Conservation (phyloP, 2,888 invertebrate genomes). For the Sphaerophoria rueppellii region DNA sequence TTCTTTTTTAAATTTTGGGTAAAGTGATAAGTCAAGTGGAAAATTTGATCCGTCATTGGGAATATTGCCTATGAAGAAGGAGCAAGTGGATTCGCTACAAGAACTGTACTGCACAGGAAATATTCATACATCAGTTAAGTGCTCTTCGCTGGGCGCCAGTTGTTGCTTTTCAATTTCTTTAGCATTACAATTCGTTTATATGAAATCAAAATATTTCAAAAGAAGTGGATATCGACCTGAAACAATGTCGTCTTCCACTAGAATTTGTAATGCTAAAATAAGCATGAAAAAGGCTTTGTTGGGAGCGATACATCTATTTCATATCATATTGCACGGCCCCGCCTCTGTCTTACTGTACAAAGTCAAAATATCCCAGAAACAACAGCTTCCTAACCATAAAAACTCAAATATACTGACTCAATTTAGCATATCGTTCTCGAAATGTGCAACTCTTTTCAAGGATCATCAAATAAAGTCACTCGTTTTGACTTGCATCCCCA, state of each 20-base stretch:
- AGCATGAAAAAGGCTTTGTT: too few species aligned
- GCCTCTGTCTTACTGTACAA: too few species aligned
- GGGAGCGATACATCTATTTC: too few species aligned
- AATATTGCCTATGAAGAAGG: slow-evolving; percentile 35
- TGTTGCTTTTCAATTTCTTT: not conserved
- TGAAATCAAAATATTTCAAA: too few species aligned
- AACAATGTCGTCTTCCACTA: too few species aligned
- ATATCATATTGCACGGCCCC: too few species aligned
- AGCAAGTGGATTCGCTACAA: not conserved
- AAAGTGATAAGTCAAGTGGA: slow-evolving; percentile 53
- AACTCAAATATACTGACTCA: not conserved
- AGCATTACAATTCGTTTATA: not conserved
- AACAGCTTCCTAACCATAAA: not conserved
- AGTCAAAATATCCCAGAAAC: too few species aligned
- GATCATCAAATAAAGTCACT: not conserved
- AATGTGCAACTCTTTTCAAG: not conserved
- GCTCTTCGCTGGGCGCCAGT: not conserved
- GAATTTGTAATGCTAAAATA: too few species aligned
- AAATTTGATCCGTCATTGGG: slow-evolving; percentile 54
- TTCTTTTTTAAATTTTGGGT: slow-evolving; percentile 24
- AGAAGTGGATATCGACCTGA: too few species aligned
- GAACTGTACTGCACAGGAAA: too few species aligned
- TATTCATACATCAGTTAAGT: too few species aligned
- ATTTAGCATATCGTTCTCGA: not conserved
- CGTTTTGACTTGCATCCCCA: not conserved